Base-by-base conservation (phyloP, 2,113 vertebrate species). In the Tachuris rubrigastra region DNA sequence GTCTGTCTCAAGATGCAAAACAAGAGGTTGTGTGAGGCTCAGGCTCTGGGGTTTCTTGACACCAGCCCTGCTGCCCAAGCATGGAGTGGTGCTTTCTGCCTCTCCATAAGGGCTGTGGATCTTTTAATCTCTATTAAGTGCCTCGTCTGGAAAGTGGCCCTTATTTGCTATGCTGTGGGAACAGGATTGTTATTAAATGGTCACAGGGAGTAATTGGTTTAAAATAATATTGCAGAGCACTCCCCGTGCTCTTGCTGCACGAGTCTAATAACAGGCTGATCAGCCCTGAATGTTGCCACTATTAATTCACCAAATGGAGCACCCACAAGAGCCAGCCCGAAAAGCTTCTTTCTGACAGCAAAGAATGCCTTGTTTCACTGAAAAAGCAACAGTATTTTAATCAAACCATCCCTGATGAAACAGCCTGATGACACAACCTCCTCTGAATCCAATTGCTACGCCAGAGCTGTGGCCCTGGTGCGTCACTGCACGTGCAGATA, bases 321-420 rank as follows among this genome's bases (percentile, higher is more conserved):
- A 16, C 4, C 4, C 12, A 3, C 2, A 1, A 17, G 37, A 49
- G 39, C 39, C 66, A 79, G 27, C 56, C 65, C 2, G 0, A 0
- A 39, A 62, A 60, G 44, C 47, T 37, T 10, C 9, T 27, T 93
- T 71, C 30, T 1, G 31, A 18, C 5, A 39, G 58, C 28, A 14
- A 33, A 78, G 7, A 19, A 46, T 23, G 5, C 9, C 15, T 24
- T 22, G 25, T 14, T 68, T 49, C 37, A 14, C 56, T 55, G 21
- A 13, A 46, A 80, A 63, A 62, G 3, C 25, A 30, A 3, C 0
- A 0, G 25, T 10, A 10, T 59, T 87, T 41, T 46, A 28, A 56
- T 30, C 52, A 63, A 60, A 24, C 9, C 30, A 4, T 1, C 66
- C 52, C 18, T 2, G 65, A n/a, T 0, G 28, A 28, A 47, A 12